Evolutionary conservation across 2,888 invertebrate genomes (phyloP).

Genomic region (Oxytorus armatus): DNA sequence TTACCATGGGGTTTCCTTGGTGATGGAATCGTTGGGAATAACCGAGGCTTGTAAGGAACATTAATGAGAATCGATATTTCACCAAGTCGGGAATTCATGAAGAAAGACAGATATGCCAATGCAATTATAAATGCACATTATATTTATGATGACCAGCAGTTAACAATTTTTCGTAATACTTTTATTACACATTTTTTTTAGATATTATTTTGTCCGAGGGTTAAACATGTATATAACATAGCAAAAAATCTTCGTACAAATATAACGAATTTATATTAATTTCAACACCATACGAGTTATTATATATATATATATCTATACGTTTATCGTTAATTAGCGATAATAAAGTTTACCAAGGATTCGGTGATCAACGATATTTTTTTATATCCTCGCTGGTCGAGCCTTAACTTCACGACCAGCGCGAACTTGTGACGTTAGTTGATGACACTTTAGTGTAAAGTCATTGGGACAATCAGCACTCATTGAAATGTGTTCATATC

Average conservation of each 20-base stretch:
- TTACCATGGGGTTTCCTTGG: slow-evolving; percentile 72
- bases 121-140: slow-evolving; percentile 62
- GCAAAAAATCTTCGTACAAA: slow-evolving; percentile 77
- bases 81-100: not conserved
- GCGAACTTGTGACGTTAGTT: slow-evolving; percentile 29
- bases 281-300: slow-evolving; percentile 31
- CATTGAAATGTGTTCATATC: slow-evolving; percentile 13
- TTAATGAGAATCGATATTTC: slow-evolving; percentile 35
- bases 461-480: slow-evolving; percentile 13
- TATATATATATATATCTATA: slow-evolving; percentile 22
- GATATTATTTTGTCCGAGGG: not conserved
- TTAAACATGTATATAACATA: slow-evolving; percentile 70
- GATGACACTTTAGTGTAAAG: not conserved
- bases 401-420: slow-evolving; percentile 46
- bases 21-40: slow-evolving; percentile 49
- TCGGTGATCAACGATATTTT: slow-evolving; percentile 13
- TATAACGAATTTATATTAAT: slow-evolving; percentile 71
- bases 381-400: slow-evolving; percentile 12
- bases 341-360: slow-evolving; percentile 14
- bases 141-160: slow-evolving; percentile 71
- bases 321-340: slow-evolving; percentile 15
- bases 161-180: slow-evolving; percentile 66
- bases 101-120: not conserved
- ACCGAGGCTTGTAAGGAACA: slow-evolving; percentile 23
- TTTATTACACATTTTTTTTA: slow-evolving; percentile 58